phyloP scores from a whole-genome alignment of 53 echinoderm and acorn worm species.

The Apostichopus leukothele region DNA sequence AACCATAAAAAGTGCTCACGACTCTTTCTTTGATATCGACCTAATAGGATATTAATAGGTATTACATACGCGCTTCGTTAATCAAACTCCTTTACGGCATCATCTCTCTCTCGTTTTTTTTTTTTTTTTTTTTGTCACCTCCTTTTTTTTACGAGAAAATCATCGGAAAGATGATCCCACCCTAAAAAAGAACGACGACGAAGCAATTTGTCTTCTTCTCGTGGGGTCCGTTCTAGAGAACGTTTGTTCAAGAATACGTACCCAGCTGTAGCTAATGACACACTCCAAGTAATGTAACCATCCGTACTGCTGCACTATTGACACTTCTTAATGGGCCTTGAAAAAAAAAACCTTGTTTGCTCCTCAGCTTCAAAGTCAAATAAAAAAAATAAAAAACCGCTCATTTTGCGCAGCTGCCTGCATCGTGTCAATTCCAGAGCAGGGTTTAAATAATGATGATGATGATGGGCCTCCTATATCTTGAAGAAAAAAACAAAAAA shows the following conservation, averaged over 20 bases:
- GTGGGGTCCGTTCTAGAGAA: background rate
- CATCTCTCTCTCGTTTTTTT: background rate
- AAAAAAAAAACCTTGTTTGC: conserved; percentile 2
- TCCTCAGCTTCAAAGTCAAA: conserved; percentile 17
- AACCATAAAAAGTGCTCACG: no score
- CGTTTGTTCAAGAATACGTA: background rate
- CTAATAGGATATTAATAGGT: no score
- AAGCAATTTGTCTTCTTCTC: background rate
- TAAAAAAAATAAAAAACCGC: background rate
- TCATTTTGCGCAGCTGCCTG: conserved; percentile 2
- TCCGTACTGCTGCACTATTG: background rate
- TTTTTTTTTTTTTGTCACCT: background rate
- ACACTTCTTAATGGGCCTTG: conserved; percentile 22
- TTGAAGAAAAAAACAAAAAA: no score
- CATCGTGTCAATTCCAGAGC: background rate
- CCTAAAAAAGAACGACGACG: no score
- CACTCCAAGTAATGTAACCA: conserved; percentile 11
- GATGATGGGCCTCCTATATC: no score
- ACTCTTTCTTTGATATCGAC: no score
- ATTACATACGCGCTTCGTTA: no score
- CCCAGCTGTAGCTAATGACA: conserved; percentile 14
- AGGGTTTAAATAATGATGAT: no score
- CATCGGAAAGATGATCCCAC: no score
- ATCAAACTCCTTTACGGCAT: no score
- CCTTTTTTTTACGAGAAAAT: background rate